Conservation (phyloP, 2,888 invertebrate genomes). For the Epirrhoe alternata region DNA sequence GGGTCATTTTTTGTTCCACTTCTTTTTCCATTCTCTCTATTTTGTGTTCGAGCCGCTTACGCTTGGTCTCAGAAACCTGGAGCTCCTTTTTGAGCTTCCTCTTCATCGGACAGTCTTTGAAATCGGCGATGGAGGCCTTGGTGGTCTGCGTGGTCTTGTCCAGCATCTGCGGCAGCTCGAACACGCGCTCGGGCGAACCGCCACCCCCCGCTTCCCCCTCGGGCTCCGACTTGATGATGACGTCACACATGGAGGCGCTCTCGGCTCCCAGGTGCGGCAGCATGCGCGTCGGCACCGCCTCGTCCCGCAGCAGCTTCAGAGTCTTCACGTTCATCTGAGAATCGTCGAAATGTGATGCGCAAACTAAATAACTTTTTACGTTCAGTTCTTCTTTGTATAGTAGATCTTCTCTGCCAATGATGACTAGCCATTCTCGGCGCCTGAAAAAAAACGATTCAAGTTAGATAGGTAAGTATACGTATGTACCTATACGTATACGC, state of each 20-base stretch:
- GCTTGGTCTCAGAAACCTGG: slow-evolving; percentile 25
- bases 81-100: slow-evolving; percentile 29
- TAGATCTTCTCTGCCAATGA: slow-evolving; percentile 31
- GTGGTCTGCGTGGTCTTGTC: slow-evolving; percentile 28
- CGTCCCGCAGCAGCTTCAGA: slow-evolving; percentile 24
- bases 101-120: slow-evolving; percentile 18
- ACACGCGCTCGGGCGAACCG: slow-evolving; percentile 16
- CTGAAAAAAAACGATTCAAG: slow-evolving; percentile 18
- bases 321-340: slow-evolving; percentile 29
- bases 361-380: slow-evolving; percentile 28
- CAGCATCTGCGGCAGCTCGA: slow-evolving; percentile 17
- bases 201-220: not conserved
- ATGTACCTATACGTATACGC: no score
- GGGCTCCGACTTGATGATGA: slow-evolving; percentile 29
- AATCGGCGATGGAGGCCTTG: slow-evolving; percentile 16
- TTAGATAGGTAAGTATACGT: no score
- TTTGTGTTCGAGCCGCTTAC: slow-evolving; percentile 21
- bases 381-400: slow-evolving; percentile 25
- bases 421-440: slow-evolving; percentile 27
- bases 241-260: slow-evolving; percentile 20
- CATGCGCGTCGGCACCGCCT: slow-evolving; percentile 21
- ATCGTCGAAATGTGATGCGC: slow-evolving; percentile 30
- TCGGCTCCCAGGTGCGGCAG: slow-evolving; percentile 10
- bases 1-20: slow-evolving; percentile 4
- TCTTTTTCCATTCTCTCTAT: slow-evolving; percentile 30